Evolutionary conservation across 1,140 invertebrate species (phyloP).

Genomic region (Cydia amplana): DNA sequence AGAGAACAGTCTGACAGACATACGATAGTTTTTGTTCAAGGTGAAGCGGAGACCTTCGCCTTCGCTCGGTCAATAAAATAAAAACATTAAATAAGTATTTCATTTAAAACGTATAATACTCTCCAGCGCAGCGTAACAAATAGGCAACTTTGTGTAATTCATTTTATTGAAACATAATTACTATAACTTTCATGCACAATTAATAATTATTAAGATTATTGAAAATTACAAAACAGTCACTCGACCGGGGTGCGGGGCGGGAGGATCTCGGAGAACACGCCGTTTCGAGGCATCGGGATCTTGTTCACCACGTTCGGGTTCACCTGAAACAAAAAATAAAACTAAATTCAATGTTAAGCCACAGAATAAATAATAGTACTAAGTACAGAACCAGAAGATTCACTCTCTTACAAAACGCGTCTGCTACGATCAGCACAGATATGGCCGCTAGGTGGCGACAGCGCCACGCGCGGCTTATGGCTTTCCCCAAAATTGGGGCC

Average conservation of each 20-base stretch:
- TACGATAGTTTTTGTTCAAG: too few relatives aligned
- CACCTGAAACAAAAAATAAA: slow-evolving; percentile 52
- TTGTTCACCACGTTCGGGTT: slow-evolving; percentile 63
- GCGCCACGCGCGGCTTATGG: too few relatives aligned
- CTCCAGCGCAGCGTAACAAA: not conserved
- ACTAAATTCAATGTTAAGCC: not conserved
- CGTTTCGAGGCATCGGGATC: slow-evolving; percentile 54
- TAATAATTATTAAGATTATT: too few relatives aligned
- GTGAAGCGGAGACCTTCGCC: too few relatives aligned
- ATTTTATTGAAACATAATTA: not conserved
- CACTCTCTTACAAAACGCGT: too few relatives aligned
- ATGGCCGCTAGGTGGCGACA: too few relatives aligned
- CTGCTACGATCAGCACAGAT: too few relatives aligned
- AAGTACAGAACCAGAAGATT: too few relatives aligned
- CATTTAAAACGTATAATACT: not conserved
- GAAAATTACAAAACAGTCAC: not conserved
- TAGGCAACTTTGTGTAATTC: not conserved
- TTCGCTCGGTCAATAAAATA: not conserved
- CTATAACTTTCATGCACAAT: too few relatives aligned
- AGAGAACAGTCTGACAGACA: too few relatives aligned
- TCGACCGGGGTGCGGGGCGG: slow-evolving; percentile 21
- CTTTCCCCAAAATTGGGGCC: too few relatives aligned
- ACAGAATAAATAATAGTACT: too few relatives aligned
- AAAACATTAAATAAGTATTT: not conserved
- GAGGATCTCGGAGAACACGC: slow-evolving; percentile 58